Evolutionary conservation across 2,797 vertebrate species (phyloP).

Genomic region (Megaceryle alcyon): DNA sequence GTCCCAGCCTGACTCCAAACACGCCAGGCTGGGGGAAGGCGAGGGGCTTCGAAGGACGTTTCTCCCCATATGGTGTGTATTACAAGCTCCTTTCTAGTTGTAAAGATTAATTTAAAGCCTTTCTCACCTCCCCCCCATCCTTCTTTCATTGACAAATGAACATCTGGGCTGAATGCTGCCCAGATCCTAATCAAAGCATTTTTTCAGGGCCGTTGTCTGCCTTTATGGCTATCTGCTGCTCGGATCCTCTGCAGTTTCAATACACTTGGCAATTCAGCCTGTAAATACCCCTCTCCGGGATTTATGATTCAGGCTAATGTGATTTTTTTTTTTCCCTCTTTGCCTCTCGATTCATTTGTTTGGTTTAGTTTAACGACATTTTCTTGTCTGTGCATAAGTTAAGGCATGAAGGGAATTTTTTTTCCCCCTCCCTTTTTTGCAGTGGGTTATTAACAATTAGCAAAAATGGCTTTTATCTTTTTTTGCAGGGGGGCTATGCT

Average conservation of each 20-base stretch:
- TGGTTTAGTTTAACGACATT: slow-evolving; percentile 19
- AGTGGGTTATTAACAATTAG: neutral
- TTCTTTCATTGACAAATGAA: slow-evolving; percentile 67
- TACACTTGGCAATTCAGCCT: slow-evolving; percentile 36
- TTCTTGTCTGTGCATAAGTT: slow-evolving; percentile 8
- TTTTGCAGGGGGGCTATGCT: accelerated
- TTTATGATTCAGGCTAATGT: slow-evolving; percentile 33
- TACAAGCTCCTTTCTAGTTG: slow-evolving; percentile 70
- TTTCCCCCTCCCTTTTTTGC: neutral
- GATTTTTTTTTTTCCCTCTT: neutral
- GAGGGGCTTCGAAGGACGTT: slow-evolving; percentile 3
- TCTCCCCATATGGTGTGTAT: slow-evolving; percentile 66
- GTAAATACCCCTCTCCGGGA: slow-evolving; percentile 21
- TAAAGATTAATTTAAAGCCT: slow-evolving; percentile 72
- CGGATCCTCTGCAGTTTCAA: slow-evolving; percentile 14
- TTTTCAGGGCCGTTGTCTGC: slow-evolving; percentile 59
- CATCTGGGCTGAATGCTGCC: slow-evolving; percentile 68
- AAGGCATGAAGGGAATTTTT: neutral
- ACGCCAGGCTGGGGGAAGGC: neutral
- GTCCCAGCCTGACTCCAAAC: slow-evolving; percentile 25
- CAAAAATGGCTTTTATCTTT: neutral
- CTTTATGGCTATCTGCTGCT: slow-evolving; percentile 38
- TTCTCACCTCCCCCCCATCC: slow-evolving; percentile 53
- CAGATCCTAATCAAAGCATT: slow-evolving; percentile 60
- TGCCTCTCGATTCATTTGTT: slow-evolving; percentile 43